These are phyloP conservation scores for Tetramorium alpestre DNA, from an alignment of 1,140 invertebrate species.

Conservation along the genomic window DNA sequence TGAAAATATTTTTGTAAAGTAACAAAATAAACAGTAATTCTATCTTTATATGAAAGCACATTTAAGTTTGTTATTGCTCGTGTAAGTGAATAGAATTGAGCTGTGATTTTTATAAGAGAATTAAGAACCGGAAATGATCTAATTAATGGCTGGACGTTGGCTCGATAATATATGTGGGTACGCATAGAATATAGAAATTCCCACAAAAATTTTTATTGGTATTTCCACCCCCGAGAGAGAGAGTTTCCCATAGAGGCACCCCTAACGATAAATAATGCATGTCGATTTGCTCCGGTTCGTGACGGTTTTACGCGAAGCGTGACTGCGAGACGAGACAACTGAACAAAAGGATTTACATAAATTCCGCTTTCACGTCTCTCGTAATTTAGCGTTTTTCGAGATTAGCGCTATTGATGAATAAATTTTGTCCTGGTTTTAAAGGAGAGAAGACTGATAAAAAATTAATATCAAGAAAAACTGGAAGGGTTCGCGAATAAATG, in stretches of 20 bases:
- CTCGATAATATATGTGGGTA: conserved; percentile 50
- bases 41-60: neutral
- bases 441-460: neutral
- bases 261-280: conserved; percentile 58
- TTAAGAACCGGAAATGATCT: conserved; percentile 23
- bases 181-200: conserved; percentile 15
- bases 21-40: neutral
- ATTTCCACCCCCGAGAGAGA: neutral
- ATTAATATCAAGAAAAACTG: neutral
- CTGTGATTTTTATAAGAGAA: conserved; percentile 40
- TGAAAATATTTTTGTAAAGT: neutral
- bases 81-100: neutral
- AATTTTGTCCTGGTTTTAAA: neutral
- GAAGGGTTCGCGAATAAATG: neutral
- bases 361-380: neutral
- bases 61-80: neutral
- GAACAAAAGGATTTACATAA: conserved; percentile 48
- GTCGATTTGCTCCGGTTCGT: conserved; percentile 30
- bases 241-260: conserved; percentile 53
- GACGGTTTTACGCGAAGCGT: conserved; percentile 17
- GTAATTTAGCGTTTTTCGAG: neutral
- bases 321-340: conserved; percentile 30
- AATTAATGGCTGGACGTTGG: conserved; percentile 15
- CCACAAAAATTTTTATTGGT: conserved; percentile 38
- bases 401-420: conserved; percentile 23